Base-by-base conservation (phyloP, 23 tunicate species). In the Oikopleura dioica region DNA sequence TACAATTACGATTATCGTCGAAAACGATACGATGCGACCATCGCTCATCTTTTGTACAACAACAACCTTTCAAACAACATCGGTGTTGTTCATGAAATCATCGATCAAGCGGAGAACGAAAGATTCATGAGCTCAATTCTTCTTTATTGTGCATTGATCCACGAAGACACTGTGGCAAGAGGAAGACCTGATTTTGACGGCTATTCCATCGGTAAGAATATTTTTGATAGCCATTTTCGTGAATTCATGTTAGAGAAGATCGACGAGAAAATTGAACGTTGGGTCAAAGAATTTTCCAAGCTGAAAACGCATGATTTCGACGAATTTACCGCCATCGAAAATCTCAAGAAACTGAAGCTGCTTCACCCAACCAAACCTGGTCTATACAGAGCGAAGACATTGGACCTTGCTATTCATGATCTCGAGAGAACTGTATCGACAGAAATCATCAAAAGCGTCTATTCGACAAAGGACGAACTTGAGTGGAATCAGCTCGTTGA, bases 51-150 rank as follows among this genome's bases (percentile, higher is more conserved):
- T 16, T 63, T 63, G 33, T 63, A 63, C 26, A 4, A 63, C 16
- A 63, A 63, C 33, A 63, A 63, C 72, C 26, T 63, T 2, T 23
- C 72, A 24, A 63, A 63, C 33, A 63, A 63, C 26, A 63, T 63
- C 26, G 72, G 72, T 31, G 72, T 63, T 63, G 33, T 63, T 63
- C 72, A 63, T 63, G 72, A 63, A 28, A 63, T 63, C 26, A 63
- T 63, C 33, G 72, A 63, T 28, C 72, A 31, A 24, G 72, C 72
- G 26, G 72, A 63, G 33, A 63, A 31, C 26, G 72, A 63, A 63
- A 23, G 72, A 31, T 63, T 63, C 26, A 63, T 31, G 2, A 24
- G 30, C 2, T 63, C 72, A 16, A 28, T 63, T 12, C 4, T 63
- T 21, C 2, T 63, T 23, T 63, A 63, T 28, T 63, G 33, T 28